These are phyloP conservation scores for Amphilophus citrinellus DNA, from an alignment of 2,113 vertebrate species.

Conservation along the genomic window DNA sequence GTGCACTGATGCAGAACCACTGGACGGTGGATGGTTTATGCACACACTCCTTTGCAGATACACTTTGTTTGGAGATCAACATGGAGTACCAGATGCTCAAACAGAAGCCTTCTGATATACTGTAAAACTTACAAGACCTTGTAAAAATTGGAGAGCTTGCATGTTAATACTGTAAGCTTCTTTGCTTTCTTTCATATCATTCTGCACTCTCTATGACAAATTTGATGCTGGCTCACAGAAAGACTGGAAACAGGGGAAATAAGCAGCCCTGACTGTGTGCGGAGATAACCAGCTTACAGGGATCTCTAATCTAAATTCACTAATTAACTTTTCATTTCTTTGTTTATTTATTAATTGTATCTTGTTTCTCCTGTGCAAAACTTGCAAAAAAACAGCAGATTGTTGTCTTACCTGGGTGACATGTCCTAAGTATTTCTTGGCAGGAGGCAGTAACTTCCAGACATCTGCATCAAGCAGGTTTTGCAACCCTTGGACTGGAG, in stretches of 20 bases:
- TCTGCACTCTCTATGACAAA: not conserved
- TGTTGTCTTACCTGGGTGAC: not conserved
- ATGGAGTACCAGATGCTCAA: not conserved
- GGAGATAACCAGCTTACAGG: too few species aligned
- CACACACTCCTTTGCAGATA: not conserved
- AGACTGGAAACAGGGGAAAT: not conserved
- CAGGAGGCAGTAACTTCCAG: not conserved
- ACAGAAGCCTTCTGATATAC: not conserved
- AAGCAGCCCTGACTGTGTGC: too few species aligned
- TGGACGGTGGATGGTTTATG: not conserved
- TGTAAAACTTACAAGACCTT: not conserved
- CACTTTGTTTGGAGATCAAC: not conserved
- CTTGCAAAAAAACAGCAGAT: not conserved
- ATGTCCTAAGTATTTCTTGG: not conserved
- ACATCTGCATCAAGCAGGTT: not conserved
- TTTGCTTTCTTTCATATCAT: too few species aligned
- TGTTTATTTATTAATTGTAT: too few species aligned
- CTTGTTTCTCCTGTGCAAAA: not conserved
- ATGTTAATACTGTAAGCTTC: too few species aligned
- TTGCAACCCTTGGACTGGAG: not conserved
- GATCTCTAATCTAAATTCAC: too few species aligned
- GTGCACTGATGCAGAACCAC: constrained; percentile 12
- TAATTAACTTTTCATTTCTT: too few species aligned
- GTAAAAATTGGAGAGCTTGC: not conserved
- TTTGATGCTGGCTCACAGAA: not conserved